Percentiles rank a stretch among this genome's conserved stretches.
These are phyloP conservation scores for Monodelphis domestica DNA, from an alignment of 2,797 vertebrate genomes.

Conservation along the genomic window DNA sequence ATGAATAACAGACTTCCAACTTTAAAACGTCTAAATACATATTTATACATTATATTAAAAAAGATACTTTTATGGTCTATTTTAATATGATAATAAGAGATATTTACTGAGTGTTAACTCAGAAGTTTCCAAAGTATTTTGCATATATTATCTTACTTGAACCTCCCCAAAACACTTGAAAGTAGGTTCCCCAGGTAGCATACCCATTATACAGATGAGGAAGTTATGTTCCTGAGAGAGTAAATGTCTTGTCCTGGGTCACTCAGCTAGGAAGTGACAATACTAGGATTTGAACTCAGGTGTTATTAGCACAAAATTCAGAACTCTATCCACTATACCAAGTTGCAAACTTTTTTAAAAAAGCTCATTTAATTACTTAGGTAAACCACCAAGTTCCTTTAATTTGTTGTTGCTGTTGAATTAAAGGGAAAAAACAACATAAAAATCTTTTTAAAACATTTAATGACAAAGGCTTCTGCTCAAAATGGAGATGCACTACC, in stretches of 20 bases:
- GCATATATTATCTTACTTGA: neutral
- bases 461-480: neutral
- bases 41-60: conserved; percentile 71
- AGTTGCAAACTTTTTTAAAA: neutral
- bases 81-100: neutral
- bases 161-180: neutral
- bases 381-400: neutral
- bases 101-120: neutral
- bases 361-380: neutral
- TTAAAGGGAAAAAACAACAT: neutral
- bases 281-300: neutral
- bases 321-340: neutral
- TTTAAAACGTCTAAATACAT: conserved; percentile 68
- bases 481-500: neutral
- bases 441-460: neutral
- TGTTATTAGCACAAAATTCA: neutral
- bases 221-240: neutral
- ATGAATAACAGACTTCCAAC: conserved; percentile 65
- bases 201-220: neutral
- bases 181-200: neutral
- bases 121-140: neutral
- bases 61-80: neutral
- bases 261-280: neutral
- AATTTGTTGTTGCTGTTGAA: neutral
- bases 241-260: neutral